Percentiles rank a stretch among this genome's conserved stretches.
phyloP scores from a whole-genome alignment of 2,113 vertebrate species.

The Psephotus haematonotus region DNA sequence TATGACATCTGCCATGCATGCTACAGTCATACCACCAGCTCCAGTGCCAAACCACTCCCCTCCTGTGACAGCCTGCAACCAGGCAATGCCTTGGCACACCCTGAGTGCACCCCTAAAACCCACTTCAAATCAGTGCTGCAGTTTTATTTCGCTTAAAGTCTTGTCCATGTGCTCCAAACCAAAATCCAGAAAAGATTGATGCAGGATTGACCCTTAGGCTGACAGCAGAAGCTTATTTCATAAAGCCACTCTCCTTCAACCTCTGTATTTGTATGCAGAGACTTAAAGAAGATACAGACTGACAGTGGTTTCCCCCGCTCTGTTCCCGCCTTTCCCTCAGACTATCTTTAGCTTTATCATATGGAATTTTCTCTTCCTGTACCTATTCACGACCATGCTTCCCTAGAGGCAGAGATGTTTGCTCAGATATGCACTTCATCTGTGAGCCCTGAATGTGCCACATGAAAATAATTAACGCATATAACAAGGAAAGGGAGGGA shows the following conservation, averaged over 20 bases:
- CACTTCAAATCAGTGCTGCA: background rate
- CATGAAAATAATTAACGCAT: conserved; percentile 37
- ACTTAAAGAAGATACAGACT: background rate
- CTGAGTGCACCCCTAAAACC: fast-evolving
- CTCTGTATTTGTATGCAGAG: background rate
- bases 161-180: fast-evolving
- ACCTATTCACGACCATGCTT: fast-evolving
- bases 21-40: too few species aligned
- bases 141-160: background rate
- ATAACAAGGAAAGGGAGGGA: conserved; percentile 41
- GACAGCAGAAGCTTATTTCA: background rate
- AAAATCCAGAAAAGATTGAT: fast-evolving
- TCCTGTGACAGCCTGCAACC: background rate
- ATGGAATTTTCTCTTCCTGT: background rate
- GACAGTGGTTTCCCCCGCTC: background rate
- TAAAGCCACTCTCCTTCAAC: background rate
- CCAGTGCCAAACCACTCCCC: background rate
- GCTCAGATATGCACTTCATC: background rate
- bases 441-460: background rate
- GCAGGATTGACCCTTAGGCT: background rate
- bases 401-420: background rate
- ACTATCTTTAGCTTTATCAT: background rate
- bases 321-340: background rate
- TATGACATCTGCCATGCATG: fast-evolving
- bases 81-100: background rate